These are phyloP conservation scores for Erebia ligea DNA, from an alignment of 2,888 invertebrate species.

Conservation along the genomic window DNA sequence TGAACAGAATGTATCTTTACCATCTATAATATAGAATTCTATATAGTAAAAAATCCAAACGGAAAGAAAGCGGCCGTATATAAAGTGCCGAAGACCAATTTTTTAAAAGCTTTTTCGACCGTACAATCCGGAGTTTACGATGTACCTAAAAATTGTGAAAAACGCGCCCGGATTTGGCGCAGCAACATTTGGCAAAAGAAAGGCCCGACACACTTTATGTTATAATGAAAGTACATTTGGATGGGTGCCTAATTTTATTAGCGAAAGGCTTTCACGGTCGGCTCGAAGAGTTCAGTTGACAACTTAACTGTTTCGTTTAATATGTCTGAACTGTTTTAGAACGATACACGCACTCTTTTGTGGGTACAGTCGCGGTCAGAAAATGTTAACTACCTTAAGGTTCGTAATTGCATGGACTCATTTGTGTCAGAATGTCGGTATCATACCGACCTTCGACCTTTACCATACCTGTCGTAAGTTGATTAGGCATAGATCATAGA, in stretches of 20 bases:
- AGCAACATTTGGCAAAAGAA: constrained; percentile 46
- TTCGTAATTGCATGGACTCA: no score
- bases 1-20: background rate
- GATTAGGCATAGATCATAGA: no score
- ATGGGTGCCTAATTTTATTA: constrained; percentile 50
- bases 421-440: no score
- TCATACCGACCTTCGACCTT: no score
- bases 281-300: constrained; percentile 39
- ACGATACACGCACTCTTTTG: constrained; percentile 22
- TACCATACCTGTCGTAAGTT: no score
- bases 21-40: no score
- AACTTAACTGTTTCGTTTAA: constrained; percentile 37
- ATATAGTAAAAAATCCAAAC: constrained; percentile 4
- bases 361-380: no score
- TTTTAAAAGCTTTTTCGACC: constrained; percentile 33
- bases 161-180: constrained; percentile 33
- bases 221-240: constrained; percentile 48
- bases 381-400: background rate
- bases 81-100: constrained; percentile 35
- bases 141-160: constrained; percentile 26
- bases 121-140: constrained; percentile 32
- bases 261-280: constrained; percentile 41
- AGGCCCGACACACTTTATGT: constrained; percentile 44
- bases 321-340: constrained; percentile 33
- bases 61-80: constrained; percentile 13